Percentiles rank a stretch among this genome's conserved stretches.
Conservation (phyloP, 2,113 vertebrate species). For the Cottus gobio region DNA sequence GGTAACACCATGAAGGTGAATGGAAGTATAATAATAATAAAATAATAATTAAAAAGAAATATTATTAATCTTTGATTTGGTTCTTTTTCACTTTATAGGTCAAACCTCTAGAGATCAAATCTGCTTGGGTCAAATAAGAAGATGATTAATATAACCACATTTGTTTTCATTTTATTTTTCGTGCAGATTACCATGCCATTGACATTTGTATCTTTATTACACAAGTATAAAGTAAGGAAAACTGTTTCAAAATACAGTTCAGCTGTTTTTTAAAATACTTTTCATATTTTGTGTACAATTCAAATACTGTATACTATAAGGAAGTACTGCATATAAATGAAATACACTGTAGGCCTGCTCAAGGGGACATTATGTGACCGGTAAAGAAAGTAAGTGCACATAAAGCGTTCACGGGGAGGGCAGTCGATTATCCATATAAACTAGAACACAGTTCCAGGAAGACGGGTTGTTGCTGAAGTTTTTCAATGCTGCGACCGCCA, state of each 20-base stretch:
- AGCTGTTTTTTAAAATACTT: neutral
- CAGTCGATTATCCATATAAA: neutral
- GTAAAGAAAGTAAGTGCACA: neutral
- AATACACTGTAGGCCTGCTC: neutral
- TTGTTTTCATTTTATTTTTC: too few species aligned
- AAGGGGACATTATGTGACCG: neutral
- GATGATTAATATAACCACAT: too few species aligned
- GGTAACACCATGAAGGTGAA: neutral
- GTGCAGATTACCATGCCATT: too few species aligned
- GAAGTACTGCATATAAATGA: neutral
- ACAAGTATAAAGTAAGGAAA: neutral
- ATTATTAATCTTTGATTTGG: neutral
- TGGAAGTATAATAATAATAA: neutral
- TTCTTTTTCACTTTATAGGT: neutral
- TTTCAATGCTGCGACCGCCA: neutral
- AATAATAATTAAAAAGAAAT: neutral
- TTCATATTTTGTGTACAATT: too few species aligned
- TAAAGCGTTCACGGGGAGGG: neutral
- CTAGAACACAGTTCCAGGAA: neutral
- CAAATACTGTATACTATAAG: too few species aligned
- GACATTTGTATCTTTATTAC: neutral
- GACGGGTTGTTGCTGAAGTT: neutral
- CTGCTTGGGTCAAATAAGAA: too few species aligned
- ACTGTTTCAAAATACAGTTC: neutral
- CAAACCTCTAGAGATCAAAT: neutral